Percentiles rank a stretch among this genome's conserved stretches.
These are phyloP conservation scores for Hemaris fuciformis DNA, from an alignment of 2,888 invertebrate genomes.

Conservation along the genomic window DNA sequence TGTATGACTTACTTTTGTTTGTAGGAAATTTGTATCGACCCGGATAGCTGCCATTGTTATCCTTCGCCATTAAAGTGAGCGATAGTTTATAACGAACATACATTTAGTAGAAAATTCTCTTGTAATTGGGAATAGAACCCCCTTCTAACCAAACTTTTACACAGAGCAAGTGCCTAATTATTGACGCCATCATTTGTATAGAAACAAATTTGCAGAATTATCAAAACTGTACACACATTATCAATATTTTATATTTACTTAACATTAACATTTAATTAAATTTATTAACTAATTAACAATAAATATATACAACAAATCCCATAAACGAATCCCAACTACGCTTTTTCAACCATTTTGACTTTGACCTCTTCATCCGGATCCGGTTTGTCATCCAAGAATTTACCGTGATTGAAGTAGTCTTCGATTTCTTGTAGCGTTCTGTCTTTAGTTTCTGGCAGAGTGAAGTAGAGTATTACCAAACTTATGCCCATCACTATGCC, in stretches of 20 bases:
- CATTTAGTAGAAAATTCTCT: too few species aligned
- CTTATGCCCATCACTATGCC: slow-evolving; percentile 28
- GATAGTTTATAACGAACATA: too few species aligned
- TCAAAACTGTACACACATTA: not conserved
- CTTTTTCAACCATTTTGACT: slow-evolving; percentile 21
- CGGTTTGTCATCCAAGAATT: slow-evolving; percentile 19
- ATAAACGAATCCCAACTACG: not conserved
- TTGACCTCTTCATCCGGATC: slow-evolving; percentile 17
- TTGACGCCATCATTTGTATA: too few species aligned
- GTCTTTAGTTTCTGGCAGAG: slow-evolving; percentile 42
- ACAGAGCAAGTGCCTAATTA: too few species aligned
- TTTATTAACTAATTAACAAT: not conserved
- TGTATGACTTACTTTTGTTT: too few species aligned
- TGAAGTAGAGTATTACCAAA: slow-evolving; percentile 34
- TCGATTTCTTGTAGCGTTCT: slow-evolving; percentile 42
- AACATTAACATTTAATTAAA: not conserved
- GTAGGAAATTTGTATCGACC: too few species aligned
- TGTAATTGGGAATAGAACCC: too few species aligned
- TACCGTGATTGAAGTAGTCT: slow-evolving; percentile 34
- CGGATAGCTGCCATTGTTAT: too few species aligned
- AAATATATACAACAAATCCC: not conserved
- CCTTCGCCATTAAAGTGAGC: too few species aligned
- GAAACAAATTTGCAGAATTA: too few species aligned
- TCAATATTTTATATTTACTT: not conserved
- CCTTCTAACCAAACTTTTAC: too few species aligned